These are phyloP conservation scores for Erynnis tages DNA, from an alignment of 2,888 invertebrate genomes.

Conservation along the genomic window DNA sequence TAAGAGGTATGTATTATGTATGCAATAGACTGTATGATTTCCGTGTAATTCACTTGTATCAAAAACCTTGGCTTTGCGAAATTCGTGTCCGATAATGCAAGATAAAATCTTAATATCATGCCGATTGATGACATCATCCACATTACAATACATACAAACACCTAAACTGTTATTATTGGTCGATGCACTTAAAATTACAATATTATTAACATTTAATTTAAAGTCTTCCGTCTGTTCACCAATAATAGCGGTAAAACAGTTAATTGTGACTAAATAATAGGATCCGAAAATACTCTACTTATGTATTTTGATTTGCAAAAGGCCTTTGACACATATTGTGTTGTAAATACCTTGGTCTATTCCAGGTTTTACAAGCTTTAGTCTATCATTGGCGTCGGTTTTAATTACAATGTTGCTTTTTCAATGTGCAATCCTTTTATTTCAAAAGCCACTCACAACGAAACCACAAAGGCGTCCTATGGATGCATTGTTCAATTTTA, in stretches of 20 bases:
- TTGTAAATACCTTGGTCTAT: too few species aligned
- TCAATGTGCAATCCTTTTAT: too few species aligned
- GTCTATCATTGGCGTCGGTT: too few species aligned
- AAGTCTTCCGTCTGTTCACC: too few species aligned
- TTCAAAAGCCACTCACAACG: neutral
- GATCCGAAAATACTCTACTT: too few species aligned
- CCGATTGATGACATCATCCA: constrained; percentile 14
- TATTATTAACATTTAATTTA: neutral
- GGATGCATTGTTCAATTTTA: neutral
- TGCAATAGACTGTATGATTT: neutral
- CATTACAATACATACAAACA: neutral
- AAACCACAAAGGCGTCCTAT: neutral
- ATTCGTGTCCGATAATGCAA: constrained; percentile 21
- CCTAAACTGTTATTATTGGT: neutral
- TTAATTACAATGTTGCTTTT: too few species aligned
- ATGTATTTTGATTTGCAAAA: neutral
- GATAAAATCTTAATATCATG: neutral
- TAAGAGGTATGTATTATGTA: neutral
- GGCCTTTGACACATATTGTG: too few species aligned
- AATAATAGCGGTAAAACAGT: too few species aligned
- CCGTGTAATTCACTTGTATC: constrained; percentile 1
- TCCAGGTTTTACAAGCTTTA: too few species aligned
- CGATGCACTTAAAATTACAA: neutral
- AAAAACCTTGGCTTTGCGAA: constrained; percentile 15
- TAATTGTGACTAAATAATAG: too few species aligned